phyloP scores from a whole-genome alignment of 2,113 vertebrate species.

The Sula dactylatra region DNA sequence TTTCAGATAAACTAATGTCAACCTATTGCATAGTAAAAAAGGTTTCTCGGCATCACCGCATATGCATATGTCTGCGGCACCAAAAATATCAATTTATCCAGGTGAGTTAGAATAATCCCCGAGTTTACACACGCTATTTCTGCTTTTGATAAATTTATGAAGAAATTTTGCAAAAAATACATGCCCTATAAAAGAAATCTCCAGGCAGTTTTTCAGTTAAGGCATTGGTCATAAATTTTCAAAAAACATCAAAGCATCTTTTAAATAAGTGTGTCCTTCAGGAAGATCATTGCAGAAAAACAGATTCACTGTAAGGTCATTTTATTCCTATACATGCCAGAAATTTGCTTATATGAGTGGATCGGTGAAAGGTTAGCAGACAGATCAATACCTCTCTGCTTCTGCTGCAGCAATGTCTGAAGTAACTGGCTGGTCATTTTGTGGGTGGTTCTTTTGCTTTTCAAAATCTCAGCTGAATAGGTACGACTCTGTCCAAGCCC shows the following conservation, averaged over 20 bases:
- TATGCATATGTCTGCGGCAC: neutral
- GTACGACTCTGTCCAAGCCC: neutral
- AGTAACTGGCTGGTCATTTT: neutral
- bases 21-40: neutral
- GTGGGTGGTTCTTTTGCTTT: neutral
- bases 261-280: neutral
- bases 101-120: neutral
- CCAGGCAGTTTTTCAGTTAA: neutral
- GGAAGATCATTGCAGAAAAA: neutral
- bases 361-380: neutral
- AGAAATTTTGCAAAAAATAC: neutral
- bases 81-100: neutral
- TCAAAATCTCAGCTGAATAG: neutral
- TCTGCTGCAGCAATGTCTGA: neutral
- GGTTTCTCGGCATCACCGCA: fast-evolving
- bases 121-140: neutral
- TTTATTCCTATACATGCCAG: neutral
- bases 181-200: neutral
- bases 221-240: neutral
- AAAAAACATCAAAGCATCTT: neutral
- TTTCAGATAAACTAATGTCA: neutral
- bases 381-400: neutral
- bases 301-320: neutral
- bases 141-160: neutral
- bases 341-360: neutral